These are phyloP conservation scores for Euglossa dilemma DNA, from an alignment of 1,140 invertebrate species.

Conservation along the genomic window DNA sequence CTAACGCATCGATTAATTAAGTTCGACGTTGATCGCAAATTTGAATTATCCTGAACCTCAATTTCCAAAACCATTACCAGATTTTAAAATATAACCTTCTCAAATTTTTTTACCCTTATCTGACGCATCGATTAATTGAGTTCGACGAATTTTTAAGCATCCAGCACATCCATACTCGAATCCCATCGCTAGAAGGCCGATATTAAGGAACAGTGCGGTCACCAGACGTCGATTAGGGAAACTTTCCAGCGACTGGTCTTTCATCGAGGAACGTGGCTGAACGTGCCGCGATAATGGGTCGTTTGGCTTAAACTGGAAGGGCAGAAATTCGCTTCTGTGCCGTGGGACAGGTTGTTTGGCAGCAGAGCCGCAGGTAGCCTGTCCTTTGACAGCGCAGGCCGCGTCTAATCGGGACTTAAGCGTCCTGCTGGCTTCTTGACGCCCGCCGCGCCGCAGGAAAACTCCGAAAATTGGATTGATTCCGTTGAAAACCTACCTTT, in stretches of 20 bases:
- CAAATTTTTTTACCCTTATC: too few species aligned
- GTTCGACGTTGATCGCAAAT: too few species aligned
- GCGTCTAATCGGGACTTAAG: conserved; percentile 69
- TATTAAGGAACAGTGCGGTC: neutral
- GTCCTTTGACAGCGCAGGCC: conserved; percentile 55
- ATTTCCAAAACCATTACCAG: too few species aligned
- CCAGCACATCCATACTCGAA: too few species aligned
- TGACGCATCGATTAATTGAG: too few species aligned
- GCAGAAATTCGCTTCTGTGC: conserved; percentile 37
- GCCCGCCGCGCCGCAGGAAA: conserved; percentile 26
- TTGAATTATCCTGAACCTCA: too few species aligned
- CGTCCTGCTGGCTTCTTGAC: conserved; percentile 71
- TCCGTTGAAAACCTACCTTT: conserved; percentile 41
- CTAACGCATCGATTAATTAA: too few species aligned
- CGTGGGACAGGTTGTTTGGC: conserved; percentile 68
- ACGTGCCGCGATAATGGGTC: conserved; percentile 76
- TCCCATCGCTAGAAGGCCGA: too few species aligned
- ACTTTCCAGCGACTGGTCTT: neutral
- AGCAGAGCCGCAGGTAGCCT: conserved; percentile 52
- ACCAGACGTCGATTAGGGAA: neutral
- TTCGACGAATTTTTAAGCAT: too few species aligned
- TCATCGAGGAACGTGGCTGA: conserved; percentile 49
- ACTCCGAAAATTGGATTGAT: conserved; percentile 65
- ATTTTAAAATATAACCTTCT: too few species aligned
- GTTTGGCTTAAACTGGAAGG: conserved; percentile 66